These are phyloP conservation scores for Penelope pileata DNA, from an alignment of 2,113 vertebrate genomes.

Conservation along the genomic window DNA sequence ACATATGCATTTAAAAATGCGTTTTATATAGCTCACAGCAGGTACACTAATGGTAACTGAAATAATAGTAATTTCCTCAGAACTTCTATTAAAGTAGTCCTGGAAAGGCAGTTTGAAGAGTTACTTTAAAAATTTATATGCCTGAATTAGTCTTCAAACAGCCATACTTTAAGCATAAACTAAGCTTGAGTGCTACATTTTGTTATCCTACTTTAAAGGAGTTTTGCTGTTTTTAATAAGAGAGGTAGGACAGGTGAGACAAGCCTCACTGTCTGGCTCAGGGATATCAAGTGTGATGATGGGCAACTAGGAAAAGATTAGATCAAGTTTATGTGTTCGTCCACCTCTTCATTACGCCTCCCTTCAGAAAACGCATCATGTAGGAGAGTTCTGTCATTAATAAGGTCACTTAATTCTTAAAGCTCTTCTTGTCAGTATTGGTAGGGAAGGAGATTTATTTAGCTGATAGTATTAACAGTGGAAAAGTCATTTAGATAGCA, in stretches of 20 bases:
- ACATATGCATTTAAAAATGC: background rate
- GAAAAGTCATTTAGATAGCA: too few species aligned
- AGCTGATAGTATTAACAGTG: too few species aligned
- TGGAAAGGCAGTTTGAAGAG: background rate
- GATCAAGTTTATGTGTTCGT: background rate
- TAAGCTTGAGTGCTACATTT: background rate
- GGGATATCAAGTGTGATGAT: background rate
- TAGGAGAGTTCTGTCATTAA: too few species aligned
- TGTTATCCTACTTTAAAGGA: background rate
- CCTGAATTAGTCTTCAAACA: background rate
- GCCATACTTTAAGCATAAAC: background rate
- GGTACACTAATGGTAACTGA: background rate
- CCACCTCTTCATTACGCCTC: background rate
- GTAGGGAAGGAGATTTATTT: too few species aligned
- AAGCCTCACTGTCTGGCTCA: background rate
- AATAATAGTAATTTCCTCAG: background rate
- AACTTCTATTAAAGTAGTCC: background rate
- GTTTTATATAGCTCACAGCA: background rate
- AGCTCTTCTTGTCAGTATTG: too few species aligned
- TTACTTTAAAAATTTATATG: background rate
- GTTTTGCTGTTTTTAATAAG: background rate
- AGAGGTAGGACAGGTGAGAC: background rate
- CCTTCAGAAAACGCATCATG: too few species aligned
- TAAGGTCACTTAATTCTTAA: too few species aligned
- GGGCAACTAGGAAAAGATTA: background rate